Conservation (phyloP, 2,888 invertebrate species). For the Lasioglossum zephyrum region DNA sequence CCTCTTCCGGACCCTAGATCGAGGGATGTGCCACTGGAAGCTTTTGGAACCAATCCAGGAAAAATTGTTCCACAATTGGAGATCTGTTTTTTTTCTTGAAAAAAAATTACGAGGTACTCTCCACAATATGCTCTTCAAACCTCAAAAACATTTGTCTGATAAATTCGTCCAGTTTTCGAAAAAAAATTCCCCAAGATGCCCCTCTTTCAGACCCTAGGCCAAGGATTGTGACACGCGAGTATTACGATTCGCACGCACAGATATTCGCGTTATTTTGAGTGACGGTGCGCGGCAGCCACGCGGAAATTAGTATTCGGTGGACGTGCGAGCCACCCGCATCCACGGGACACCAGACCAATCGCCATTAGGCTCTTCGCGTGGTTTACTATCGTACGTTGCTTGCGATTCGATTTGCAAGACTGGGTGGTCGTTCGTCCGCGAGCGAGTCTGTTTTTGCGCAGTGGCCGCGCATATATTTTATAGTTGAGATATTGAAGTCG, state of each 20-base stretch:
- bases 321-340: constrained; percentile 33
- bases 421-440: constrained; percentile 58
- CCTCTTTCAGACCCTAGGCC: neutral
- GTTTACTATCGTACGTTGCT: constrained; percentile 45
- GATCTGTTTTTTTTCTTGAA: too few relatives aligned
- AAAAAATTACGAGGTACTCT: neutral
- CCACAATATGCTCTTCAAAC: neutral
- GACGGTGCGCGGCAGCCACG: neutral
- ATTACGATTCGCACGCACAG: constrained; percentile 19
- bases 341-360: constrained; percentile 22
- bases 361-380: constrained; percentile 43
- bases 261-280: constrained; percentile 39
- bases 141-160: neutral
- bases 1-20: neutral
- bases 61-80: too few relatives aligned
- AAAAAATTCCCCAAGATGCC: neutral
- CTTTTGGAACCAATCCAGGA: too few relatives aligned
- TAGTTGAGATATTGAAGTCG: neutral
- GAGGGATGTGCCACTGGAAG: neutral
- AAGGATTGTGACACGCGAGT: neutral
- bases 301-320: constrained; percentile 51
- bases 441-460: neutral
- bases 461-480: neutral
- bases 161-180: neutral
- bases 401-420: constrained; percentile 42